Base-by-base conservation (phyloP, 2,113 vertebrate species). In the Toxotes chatareus region DNA sequence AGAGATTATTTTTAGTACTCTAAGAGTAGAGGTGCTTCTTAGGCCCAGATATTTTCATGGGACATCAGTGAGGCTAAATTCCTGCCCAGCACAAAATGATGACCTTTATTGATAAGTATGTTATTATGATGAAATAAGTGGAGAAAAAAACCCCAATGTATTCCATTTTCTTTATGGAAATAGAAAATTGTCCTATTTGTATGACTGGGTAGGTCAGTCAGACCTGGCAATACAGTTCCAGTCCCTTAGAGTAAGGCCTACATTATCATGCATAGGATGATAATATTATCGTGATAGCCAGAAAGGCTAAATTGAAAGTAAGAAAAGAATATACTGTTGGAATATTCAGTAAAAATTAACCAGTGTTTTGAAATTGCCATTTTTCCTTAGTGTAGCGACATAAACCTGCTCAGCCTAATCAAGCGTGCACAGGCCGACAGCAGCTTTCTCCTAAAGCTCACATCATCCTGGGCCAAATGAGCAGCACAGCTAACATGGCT, bases 391-490 rank as follows among this genome's bases (percentile, higher is more conserved):
- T 56, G 44, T 61, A 2, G 44, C 21, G 42, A 44, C 32, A 36
- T 12, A 51, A 82, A 78, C 53, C 23, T 21, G 13, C 31, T 44
- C n/a, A 73, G 79, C 66, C 76, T 59, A 21, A 79, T 85, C 53
- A 74, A 34, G 55, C 64, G 51, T 59, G 56, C 5, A 44, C 44
- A 49, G 55, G 38, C 65, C 9, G 1, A 64, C 64, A 75, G 40
- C 53, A 71, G 78, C 62, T 82, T 87, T 75, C 27, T 67, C 19
- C 42, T 56, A 38, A 40, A 66, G 57, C 67, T 91, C 69, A 76
- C 86, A 76, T 89, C 88, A 91, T 75, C 81, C 70, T 49, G 1
- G 68, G 80, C 75, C 82, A 70, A 91, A 89, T 61, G 66, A 83
- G 68, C 77, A 38, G 73, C 83, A 65, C 64, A 72, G 88, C 89